Percentiles rank a stretch among this genome's conserved stretches.
Evolutionary conservation across 2,113 vertebrate species (phyloP).

Genomic region (Sphaerodactylus townsendi): DNA sequence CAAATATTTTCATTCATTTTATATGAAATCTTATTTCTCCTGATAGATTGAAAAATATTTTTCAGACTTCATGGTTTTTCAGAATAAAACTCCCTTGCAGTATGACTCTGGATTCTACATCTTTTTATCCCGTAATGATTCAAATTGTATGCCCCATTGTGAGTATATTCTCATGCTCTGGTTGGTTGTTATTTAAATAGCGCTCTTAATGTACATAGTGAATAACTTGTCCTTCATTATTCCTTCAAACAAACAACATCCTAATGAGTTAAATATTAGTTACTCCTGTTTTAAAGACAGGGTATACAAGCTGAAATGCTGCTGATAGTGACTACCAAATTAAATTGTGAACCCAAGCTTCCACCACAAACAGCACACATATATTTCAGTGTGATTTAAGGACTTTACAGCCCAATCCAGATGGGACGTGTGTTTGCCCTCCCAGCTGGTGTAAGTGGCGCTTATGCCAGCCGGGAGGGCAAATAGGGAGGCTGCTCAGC

Average conservation of each 20-base stretch:
- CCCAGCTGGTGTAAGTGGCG: no score
- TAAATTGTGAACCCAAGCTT: no score
- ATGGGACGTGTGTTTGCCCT: no score
- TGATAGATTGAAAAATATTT: not conserved
- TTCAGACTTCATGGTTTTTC: not conserved
- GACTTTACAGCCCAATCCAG: no score
- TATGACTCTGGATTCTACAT: fast-evolving
- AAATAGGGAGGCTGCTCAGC: no score
- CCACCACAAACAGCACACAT: no score
- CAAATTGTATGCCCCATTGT: not conserved
- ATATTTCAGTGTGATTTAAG: no score
- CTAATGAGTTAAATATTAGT: not conserved
- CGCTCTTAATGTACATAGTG: not conserved
- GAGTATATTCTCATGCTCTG: no score
- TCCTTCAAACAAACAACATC: not conserved
- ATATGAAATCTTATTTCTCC: slow-evolving; percentile 27
- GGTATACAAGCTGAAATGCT: not conserved
- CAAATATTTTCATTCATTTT: slow-evolving; percentile 23
- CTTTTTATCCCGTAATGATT: not conserved
- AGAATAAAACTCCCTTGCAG: not conserved
- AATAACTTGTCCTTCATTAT: not conserved
- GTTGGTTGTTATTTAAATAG: not conserved
- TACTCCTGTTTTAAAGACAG: not conserved
- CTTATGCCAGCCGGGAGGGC: no score
- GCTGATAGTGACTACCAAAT: no score